Evolutionary conservation across 2,888 invertebrate genomes (phyloP).

Genomic region (Rhagonycha fulva): DNA sequence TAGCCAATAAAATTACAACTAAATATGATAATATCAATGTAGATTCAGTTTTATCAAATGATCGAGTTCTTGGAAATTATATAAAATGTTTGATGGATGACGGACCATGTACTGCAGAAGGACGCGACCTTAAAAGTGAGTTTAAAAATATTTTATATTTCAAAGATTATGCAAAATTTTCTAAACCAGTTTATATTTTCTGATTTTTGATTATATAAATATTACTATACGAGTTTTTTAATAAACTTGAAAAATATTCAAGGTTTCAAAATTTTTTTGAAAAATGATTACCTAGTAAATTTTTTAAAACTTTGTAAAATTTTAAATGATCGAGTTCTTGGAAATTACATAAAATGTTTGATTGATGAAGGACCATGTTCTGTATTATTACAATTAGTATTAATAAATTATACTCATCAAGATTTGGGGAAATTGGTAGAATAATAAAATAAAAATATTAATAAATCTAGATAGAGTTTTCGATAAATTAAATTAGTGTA

Average conservation of each 20-base stretch:
- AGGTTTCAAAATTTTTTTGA: not conserved
- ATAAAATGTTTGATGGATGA: conserved; percentile 65
- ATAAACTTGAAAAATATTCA: not conserved
- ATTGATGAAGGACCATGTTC: conserved; percentile 65
- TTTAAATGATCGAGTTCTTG: conserved; percentile 61
- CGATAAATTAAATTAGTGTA: too few species aligned
- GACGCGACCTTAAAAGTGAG: conserved; percentile 65
- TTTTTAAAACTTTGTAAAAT: too few species aligned
- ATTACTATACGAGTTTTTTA: not conserved
- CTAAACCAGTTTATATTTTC: not conserved
- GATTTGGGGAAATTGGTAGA: too few species aligned
- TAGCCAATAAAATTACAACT: conserved; percentile 51
- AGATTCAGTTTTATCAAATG: conserved; percentile 61
- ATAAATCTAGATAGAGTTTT: too few species aligned
- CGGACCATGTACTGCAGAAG: conserved; percentile 64
- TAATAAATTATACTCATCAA: too few species aligned
- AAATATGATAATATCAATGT: conserved; percentile 64
- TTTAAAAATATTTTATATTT: conserved; percentile 30
- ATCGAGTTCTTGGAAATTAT: conserved; percentile 63
- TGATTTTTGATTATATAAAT: too few species aligned
- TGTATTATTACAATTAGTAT: too few species aligned
- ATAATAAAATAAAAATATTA: too few species aligned
- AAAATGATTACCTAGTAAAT: too few species aligned
- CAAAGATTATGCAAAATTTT: not conserved
- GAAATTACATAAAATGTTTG: conserved; percentile 66